phyloP scores from a whole-genome alignment of 2,797 vertebrate species.

The Dallia pectoralis region DNA sequence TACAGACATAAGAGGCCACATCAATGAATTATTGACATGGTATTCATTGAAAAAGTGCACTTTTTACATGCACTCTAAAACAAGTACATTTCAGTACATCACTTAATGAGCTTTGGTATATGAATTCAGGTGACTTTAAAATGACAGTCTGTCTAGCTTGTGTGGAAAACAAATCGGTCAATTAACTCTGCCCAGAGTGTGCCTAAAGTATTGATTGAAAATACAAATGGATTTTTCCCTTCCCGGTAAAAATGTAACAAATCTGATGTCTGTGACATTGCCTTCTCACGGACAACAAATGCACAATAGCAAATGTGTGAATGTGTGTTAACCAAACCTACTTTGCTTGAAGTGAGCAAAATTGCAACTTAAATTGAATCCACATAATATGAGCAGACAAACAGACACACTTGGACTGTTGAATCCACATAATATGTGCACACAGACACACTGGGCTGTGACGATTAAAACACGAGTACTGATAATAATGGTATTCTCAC shows the following conservation, averaged over 20 bases:
- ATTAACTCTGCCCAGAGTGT: no score
- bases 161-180: no score
- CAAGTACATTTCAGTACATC: constrained; percentile 81
- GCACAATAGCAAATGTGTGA: no score
- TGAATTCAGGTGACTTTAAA: no score
- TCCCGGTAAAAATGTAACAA: no score
- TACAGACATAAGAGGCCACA: constrained; percentile 77
- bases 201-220: no score
- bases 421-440: constrained; percentile 20
- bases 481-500: constrained; percentile 64
- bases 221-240: no score
- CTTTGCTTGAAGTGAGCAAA: no score
- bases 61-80: constrained; percentile 76
- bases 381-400: not conserved
- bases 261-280: no score
- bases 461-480: constrained; percentile 26
- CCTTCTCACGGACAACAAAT: no score
- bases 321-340: no score
- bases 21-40: constrained; percentile 86
- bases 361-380: not conserved
- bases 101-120: constrained; percentile 39
- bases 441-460: constrained; percentile 16
- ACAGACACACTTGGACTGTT: constrained; percentile 13
- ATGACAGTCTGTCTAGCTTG: no score
- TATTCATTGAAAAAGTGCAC: constrained; percentile 91